Evolutionary conservation across 2,797 vertebrate genomes (phyloP).

Genomic region (Hapalemur alaotrensis): DNA sequence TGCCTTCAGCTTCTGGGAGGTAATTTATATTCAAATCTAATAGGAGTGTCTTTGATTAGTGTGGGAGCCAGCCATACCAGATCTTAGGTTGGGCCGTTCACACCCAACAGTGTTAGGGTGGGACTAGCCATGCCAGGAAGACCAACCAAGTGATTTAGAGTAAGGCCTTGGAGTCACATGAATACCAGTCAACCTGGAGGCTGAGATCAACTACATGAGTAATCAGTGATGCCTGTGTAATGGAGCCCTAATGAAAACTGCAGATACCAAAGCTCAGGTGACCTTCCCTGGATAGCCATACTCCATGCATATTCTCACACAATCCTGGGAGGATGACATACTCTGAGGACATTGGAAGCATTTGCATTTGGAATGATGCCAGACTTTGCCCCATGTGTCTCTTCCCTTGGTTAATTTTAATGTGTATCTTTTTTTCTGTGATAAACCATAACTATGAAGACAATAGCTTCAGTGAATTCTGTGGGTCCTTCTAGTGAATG

Average conservation of each 20-base stretch:
- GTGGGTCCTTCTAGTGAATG: background rate
- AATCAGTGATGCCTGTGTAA: background rate
- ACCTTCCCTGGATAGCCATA: background rate
- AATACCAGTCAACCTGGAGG: background rate
- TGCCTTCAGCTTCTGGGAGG: background rate
- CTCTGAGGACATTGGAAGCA: background rate
- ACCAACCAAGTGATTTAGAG: background rate
- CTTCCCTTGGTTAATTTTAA: background rate
- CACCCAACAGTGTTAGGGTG: background rate
- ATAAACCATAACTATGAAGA: background rate
- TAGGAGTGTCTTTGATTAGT: background rate
- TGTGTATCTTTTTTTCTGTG: background rate
- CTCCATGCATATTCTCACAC: background rate
- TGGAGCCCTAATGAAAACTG: background rate
- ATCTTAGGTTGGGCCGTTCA: background rate
- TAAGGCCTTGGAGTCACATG: background rate
- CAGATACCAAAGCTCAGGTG: background rate
- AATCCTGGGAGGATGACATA: background rate
- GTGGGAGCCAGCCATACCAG: background rate
- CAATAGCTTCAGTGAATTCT: background rate
- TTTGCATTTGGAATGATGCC: background rate
- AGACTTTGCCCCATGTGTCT: background rate
- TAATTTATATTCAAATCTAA: background rate
- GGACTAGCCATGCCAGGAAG: background rate
- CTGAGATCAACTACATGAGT: background rate